Percentiles rank a stretch among this genome's conserved stretches.
These are phyloP conservation scores for Patagioenas fasciata DNA, from an alignment of 2,113 vertebrate genomes.

Conservation along the genomic window DNA sequence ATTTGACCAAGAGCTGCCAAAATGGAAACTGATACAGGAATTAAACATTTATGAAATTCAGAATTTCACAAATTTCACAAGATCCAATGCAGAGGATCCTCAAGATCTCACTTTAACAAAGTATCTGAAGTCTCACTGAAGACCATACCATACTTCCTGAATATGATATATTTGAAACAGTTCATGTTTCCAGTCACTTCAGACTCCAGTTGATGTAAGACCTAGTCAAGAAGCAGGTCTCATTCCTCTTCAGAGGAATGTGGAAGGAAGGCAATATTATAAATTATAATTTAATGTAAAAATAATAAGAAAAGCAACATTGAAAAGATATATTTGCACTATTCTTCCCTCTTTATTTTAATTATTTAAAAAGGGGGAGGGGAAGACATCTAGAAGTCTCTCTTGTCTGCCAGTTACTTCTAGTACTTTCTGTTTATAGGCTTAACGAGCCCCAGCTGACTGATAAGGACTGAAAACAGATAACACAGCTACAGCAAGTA, in stretches of 20 bases:
- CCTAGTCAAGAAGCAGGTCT: neutral
- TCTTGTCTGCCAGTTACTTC: neutral
- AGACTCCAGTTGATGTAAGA: neutral
- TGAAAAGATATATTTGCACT: neutral
- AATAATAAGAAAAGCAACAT: neutral
- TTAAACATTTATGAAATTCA: neutral
- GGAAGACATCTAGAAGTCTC: neutral
- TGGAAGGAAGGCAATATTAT: neutral
- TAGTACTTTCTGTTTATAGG: neutral
- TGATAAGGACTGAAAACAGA: neutral
- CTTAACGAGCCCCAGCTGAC: neutral
- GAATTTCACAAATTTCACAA: neutral
- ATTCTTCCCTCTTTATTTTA: neutral
- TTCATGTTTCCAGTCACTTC: neutral
- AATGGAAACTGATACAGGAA: neutral
- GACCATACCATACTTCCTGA: neutral
- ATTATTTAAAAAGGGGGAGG: neutral
- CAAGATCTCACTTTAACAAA: neutral
- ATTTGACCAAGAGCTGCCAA: neutral
- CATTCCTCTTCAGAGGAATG: neutral
- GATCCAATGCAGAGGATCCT: neutral
- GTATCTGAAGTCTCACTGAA: neutral
- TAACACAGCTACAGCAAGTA: neutral
- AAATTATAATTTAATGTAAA: neutral
- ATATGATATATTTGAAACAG: neutral